Base-by-base conservation (phyloP, 1,140 invertebrate species). In the Cataglyphis hispanica region DNA sequence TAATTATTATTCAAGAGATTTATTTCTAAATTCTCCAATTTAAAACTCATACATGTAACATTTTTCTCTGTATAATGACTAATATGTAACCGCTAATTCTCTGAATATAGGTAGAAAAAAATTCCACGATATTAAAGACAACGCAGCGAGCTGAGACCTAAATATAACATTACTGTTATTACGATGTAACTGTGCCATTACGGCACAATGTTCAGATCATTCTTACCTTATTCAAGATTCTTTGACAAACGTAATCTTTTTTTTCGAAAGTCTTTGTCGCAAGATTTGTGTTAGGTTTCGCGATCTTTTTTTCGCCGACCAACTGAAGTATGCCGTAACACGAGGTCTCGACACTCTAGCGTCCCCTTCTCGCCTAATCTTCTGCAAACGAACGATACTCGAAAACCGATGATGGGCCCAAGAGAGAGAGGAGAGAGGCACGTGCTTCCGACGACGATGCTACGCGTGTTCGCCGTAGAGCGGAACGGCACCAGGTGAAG, bases 401-500 rank as follows among this genome's bases (percentile, higher is more conserved):
- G n/a, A 1, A 22, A 22, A 19, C 10, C 5, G 43, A 40, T 13
- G 11, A 56, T 58, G 0, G 1, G 40, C 7, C 3, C 46, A 4
- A 5, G 46, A 6, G 13, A 19, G 46, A 16, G 40, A 1, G 34
- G 40, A 10, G 7, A 11, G 2, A 6, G 27, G 13, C 25, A 31
- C 60, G n/a, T 6, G 60, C 27, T 63, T 63, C 25, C 27, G 43
- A 56, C 31, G 19, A 11, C 25, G 13, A 2, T 3, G 22, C n/a
- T 19, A 22, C 27, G 31, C n/a, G n/a, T 34, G n/a, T 34, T 34
- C n/a, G n/a, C 0, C 50, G 31, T 50, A 50, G 2, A 22, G 37
- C 34, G 53, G 19, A 34, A 37, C 27, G 40, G 60, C 19, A 22
- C 40, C 80, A 56, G 70, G 66, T 61, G 76, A 86, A 76, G 66